Conservation (phyloP, 2,113 vertebrate genomes). For the Ia io region DNA sequence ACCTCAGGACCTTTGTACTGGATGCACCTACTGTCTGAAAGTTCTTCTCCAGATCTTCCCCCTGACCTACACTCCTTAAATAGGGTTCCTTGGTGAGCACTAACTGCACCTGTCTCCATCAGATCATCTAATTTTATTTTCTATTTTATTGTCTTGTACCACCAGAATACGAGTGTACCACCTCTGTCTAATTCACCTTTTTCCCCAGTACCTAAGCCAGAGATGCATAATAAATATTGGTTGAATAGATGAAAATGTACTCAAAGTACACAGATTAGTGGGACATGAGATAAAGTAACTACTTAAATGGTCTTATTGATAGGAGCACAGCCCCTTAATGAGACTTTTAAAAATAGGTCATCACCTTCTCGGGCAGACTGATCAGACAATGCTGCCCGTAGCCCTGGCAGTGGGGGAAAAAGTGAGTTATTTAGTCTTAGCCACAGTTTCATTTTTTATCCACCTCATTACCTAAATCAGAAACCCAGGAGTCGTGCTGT, state of each 20-base stretch:
- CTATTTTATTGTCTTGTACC: not conserved
- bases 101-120: not conserved
- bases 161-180: not conserved
- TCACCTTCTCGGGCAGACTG: not conserved
- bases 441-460: not conserved
- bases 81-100: not conserved
- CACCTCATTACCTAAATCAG: not conserved
- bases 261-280: not conserved
- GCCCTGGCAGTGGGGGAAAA: not conserved
- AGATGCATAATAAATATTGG: not conserved
- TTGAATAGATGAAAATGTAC: not conserved
- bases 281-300: not conserved
- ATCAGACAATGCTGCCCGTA: not conserved
- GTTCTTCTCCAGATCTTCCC: not conserved
- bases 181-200: not conserved
- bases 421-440: not conserved
- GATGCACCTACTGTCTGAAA: not conserved
- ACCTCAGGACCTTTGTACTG: not conserved
- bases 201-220: not conserved
- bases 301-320: not conserved
- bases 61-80: not conserved
- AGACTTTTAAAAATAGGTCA: slow-evolving; percentile 24
- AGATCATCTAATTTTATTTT: not conserved
- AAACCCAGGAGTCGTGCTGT: not conserved
- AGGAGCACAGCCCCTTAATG: slow-evolving; percentile 1